Percentiles rank a stretch among this genome's conserved stretches.
Conservation (phyloP, 2,797 vertebrate genomes). For the Valencia hispanica region DNA sequence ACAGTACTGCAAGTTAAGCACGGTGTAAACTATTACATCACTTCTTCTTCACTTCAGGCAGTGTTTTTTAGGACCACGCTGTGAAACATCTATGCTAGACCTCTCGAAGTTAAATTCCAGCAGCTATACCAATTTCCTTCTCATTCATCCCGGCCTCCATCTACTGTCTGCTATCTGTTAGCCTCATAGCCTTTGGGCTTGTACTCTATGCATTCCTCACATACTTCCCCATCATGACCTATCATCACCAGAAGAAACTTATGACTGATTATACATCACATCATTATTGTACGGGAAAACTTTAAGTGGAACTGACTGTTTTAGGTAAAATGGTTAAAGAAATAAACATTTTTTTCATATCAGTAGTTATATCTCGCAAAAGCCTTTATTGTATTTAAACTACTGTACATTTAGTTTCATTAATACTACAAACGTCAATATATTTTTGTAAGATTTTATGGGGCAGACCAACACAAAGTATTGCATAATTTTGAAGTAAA, state of each 20-base stretch:
- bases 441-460: not conserved
- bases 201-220: constrained; percentile 68
- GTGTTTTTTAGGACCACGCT: constrained; percentile 38
- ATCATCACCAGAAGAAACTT: constrained; percentile 36
- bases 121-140: constrained; percentile 17
- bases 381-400: not conserved
- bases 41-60: constrained; percentile 20
- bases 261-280: constrained; percentile 30
- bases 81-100: constrained; percentile 54
- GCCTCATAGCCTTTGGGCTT: constrained; percentile 22
- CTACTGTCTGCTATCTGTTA: constrained; percentile 14
- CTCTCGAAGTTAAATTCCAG: constrained; percentile 2
- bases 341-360: not conserved
- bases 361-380: not conserved
- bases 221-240: constrained; percentile 51
- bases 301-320: not conserved
- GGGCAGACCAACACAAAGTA: not conserved
- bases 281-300: constrained; percentile 6
- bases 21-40: constrained; percentile 8
- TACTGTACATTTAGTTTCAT: not conserved
- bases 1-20: constrained; percentile 2
- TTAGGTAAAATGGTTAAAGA: not conserved
- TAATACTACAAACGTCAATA: not conserved
- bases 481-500: not conserved
- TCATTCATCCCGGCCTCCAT: constrained; percentile 20